These are phyloP conservation scores for Drosophila rufa DNA, from an alignment of 1,140 invertebrate species.

Conservation along the genomic window DNA sequence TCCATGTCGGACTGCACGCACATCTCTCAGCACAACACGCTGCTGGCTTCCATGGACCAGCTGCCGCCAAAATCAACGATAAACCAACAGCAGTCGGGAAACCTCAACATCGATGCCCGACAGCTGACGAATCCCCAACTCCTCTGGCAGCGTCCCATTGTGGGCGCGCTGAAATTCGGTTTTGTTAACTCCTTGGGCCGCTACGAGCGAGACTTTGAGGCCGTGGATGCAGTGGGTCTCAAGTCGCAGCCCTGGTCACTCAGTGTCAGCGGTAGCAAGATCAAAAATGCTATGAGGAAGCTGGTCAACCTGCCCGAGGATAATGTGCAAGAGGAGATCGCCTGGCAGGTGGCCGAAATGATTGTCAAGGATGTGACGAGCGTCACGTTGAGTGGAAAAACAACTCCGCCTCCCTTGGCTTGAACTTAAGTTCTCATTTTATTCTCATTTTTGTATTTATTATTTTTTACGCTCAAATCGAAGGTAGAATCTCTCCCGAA, in stretches of 20 bases:
- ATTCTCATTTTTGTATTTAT: conserved; percentile 23
- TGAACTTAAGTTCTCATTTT: conserved; percentile 26
- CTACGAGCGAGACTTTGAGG: conserved; percentile 95
- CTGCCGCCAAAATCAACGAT: conserved; percentile 45
- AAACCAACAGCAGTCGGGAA: conserved; percentile 67
- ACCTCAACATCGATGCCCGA: conserved; percentile 92
- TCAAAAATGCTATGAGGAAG: conserved; percentile 90
- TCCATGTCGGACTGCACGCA: conserved; percentile 90
- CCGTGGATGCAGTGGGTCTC: conserved; percentile 88
- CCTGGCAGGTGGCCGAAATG: conserved; percentile 97
- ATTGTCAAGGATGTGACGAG: conserved; percentile 96
- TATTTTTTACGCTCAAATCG: conserved; percentile 31
- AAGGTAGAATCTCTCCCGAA: conserved; percentile 23
- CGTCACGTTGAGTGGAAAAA: conserved; percentile 89
- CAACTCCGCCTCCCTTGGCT: neutral
- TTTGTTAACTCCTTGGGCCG: conserved; percentile 93
- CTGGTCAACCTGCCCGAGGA: conserved; percentile 92
- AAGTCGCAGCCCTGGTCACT: conserved; percentile 86
- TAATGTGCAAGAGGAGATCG: conserved; percentile 96
- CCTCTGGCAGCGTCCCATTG: conserved; percentile 90
- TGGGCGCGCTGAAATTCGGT: conserved; percentile 91
- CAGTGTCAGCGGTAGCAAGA: conserved; percentile 63
- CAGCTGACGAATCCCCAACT: conserved; percentile 93
- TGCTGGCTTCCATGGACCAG: conserved; percentile 89
- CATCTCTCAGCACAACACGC: conserved; percentile 88